Percentiles rank a stretch among this genome's conserved stretches.
phyloP scores from a whole-genome alignment of 2,113 vertebrate genomes.

The Phalacrocorax brasilianus region DNA sequence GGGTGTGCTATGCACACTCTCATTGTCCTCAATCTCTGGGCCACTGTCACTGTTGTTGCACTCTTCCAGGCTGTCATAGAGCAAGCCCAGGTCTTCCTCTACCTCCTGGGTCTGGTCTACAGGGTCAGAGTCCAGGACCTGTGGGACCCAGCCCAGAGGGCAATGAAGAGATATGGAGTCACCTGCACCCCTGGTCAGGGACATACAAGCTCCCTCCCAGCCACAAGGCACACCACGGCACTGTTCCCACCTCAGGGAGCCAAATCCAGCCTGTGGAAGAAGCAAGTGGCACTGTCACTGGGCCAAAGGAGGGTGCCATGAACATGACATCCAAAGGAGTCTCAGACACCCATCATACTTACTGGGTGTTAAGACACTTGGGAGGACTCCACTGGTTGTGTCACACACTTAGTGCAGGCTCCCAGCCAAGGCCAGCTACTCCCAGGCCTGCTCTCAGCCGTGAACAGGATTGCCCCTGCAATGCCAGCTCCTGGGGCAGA shows the following conservation, averaged over 20 bases:
- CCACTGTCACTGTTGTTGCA: conserved; percentile 97
- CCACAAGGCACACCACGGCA: not conserved
- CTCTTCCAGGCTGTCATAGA: conserved; percentile 93
- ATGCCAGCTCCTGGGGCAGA: not conserved
- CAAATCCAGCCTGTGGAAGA: not conserved
- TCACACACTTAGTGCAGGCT: not conserved
- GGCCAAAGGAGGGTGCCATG: not conserved
- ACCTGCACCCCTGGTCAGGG: not conserved
- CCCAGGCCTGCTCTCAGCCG: not conserved
- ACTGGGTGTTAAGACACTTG: not conserved
- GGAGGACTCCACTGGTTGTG: not conserved
- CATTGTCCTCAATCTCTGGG: conserved; percentile 93
- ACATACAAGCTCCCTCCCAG: not conserved
- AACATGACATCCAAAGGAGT: not conserved
- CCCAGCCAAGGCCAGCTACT: not conserved
- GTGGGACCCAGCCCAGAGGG: not conserved
- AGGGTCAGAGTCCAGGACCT: conserved; percentile 95
- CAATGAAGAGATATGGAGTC: not conserved
- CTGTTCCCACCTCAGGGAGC: not conserved
- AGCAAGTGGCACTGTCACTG: not conserved
- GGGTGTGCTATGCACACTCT: conserved; percentile 96
- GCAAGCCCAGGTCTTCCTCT: conserved; percentile 89
- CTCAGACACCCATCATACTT: not conserved
- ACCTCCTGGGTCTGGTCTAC: conserved; percentile 89
- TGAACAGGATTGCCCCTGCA: not conserved